Conservation (phyloP, 2,888 invertebrate species). For the Watsonalla cultraria region DNA sequence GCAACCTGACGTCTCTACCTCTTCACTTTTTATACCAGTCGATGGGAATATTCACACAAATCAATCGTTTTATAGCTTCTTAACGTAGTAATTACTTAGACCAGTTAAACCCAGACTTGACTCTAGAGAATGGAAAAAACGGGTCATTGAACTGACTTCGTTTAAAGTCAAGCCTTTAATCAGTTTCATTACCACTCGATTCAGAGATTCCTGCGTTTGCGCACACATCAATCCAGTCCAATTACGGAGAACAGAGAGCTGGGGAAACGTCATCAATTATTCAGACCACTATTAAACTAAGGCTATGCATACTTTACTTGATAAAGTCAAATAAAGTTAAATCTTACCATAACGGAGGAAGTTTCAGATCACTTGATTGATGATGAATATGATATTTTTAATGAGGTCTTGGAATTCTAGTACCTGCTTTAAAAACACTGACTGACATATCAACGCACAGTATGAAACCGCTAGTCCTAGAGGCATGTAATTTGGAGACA, state of each 20-base stretch:
- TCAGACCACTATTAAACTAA: constrained; percentile 2
- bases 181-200: constrained; percentile 36
- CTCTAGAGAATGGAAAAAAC: background rate
- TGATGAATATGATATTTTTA: background rate
- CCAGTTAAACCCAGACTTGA: background rate
- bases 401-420: background rate
- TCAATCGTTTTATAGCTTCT: background rate
- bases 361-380: background rate
- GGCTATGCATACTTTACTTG: background rate
- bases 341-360: too few species aligned
- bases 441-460: too few species aligned
- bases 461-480: too few species aligned
- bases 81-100: background rate
- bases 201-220: constrained; percentile 25
- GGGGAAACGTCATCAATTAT: constrained; percentile 3
- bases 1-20: too few species aligned
- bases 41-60: background rate
- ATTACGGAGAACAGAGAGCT: constrained; percentile 13
- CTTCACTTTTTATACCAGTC: background rate
- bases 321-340: too few species aligned
- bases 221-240: constrained; percentile 22
- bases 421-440: background rate
- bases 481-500: too few species aligned
- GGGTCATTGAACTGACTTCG: background rate
- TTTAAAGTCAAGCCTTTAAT: constrained; percentile 14